Evolutionary conservation across 2,888 invertebrate genomes (phyloP).

Genomic region (Watsonalla cultraria): DNA sequence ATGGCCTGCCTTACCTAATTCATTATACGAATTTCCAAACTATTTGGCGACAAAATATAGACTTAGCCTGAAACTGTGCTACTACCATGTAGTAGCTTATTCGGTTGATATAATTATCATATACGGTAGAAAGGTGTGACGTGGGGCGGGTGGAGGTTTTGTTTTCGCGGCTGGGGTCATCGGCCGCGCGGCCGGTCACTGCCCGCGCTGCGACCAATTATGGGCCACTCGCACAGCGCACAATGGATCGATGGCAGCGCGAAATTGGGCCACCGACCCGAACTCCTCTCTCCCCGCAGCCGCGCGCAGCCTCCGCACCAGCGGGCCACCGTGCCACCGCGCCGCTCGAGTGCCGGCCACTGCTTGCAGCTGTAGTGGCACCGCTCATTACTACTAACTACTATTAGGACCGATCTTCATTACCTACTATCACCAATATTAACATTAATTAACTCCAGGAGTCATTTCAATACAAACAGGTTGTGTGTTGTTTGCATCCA

Average conservation of each 20-base stretch:
- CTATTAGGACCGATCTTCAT: no score
- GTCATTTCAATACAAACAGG: no score
- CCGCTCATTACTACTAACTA: not conserved
- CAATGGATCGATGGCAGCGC: conserved; percentile 78
- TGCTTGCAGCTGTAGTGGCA: not conserved
- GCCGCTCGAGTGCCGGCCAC: not conserved
- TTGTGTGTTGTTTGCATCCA: no score
- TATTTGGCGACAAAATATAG: no score
- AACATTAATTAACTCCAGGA: no score
- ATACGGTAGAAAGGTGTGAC: conserved; percentile 30
- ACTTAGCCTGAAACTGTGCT: not conserved
- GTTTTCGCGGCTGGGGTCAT: conserved; percentile 71
- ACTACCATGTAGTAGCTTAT: conserved; percentile 3
- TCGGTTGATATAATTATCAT: conserved; percentile 18
- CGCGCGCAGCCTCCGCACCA: conserved; percentile 17
- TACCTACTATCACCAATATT: no score
- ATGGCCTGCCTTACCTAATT: no score
- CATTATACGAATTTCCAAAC: no score
- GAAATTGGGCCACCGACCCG: conserved; percentile 72
- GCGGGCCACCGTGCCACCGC: not conserved
- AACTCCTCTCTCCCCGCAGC: conserved; percentile 37
- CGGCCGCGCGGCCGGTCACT: conserved; percentile 73
- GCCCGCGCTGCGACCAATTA: conserved; percentile 77
- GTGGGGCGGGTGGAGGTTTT: conserved; percentile 58
- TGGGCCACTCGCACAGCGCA: conserved; percentile 78